Evolutionary conservation across 1,140 invertebrate genomes (phyloP).

Genomic region (Campodea augens): DNA sequence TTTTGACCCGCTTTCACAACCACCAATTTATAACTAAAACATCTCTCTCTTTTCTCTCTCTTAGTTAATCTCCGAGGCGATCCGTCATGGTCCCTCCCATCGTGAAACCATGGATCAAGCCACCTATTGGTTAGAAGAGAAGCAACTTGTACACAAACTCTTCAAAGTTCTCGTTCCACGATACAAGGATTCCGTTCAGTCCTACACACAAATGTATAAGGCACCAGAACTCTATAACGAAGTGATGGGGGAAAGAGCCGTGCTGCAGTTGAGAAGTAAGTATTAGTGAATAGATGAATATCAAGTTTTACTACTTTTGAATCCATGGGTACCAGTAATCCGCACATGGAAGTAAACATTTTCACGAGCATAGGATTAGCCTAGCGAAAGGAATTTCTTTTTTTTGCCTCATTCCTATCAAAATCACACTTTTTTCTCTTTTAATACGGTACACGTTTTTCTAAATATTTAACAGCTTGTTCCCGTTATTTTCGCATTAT

Average conservation of each 20-base stretch:
- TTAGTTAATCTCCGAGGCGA: slow-evolving; percentile 76
- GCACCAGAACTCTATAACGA: slow-evolving; percentile 41
- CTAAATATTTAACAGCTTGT: too few species aligned
- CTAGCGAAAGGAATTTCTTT: too few species aligned
- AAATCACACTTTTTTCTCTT: too few species aligned
- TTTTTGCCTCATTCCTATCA: too few species aligned
- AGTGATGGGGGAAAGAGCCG: slow-evolving; percentile 28
- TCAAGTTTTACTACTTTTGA: too few species aligned
- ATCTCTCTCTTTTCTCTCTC: slow-evolving; percentile 19
- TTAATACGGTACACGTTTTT: too few species aligned
- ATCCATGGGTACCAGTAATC: too few species aligned
- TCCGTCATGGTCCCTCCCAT: slow-evolving; percentile 64
- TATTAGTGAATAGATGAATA: background rate
- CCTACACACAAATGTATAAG: slow-evolving; percentile 51
- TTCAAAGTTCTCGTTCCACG: slow-evolving; percentile 80
- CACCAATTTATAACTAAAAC: background rate
- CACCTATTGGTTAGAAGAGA: slow-evolving; percentile 72
- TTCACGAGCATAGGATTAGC: too few species aligned
- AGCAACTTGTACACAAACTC: slow-evolving; percentile 73
- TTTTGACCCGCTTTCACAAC: too few species aligned
- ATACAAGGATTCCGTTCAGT: slow-evolving; percentile 44
- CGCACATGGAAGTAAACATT: too few species aligned
- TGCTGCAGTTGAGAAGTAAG: slow-evolving; percentile 57
- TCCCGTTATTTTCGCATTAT: too few species aligned
- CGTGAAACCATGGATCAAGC: slow-evolving; percentile 73